Percentiles rank a stretch among this genome's conserved stretches.
Evolutionary conservation across 1,140 invertebrate genomes (phyloP).

Genomic region (Dendrolimus punctatus): DNA sequence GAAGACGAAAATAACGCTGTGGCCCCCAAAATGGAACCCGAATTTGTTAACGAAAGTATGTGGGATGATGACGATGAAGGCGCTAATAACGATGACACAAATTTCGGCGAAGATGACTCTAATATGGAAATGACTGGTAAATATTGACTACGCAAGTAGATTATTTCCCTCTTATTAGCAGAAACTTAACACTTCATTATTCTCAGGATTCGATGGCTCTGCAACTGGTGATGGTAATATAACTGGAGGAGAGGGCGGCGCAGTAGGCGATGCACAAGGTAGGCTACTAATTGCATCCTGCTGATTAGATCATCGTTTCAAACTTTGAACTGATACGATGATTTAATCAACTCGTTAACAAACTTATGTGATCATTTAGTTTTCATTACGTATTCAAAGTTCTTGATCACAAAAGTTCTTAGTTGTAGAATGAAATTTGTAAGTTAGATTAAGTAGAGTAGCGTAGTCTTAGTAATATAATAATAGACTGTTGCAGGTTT

Average conservation of each 20-base stretch:
- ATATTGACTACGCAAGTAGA: conserved; percentile 8
- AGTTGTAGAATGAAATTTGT: conserved; percentile 64
- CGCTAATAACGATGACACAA: conserved; percentile 70
- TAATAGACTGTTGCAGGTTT: conserved; percentile 10
- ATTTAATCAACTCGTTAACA: conserved; percentile 12
- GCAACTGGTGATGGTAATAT: conserved; percentile 67
- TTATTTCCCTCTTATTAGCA: neutral
- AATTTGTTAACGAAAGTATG: conserved; percentile 70
- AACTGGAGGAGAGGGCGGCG: conserved; percentile 66
- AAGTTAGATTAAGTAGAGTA: conserved; percentile 47
- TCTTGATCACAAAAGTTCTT: conserved; percentile 24
- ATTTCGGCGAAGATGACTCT: conserved; percentile 71
- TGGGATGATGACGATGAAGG: conserved; percentile 72
- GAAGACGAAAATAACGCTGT: conserved; percentile 70
- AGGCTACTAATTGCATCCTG: conserved; percentile 51
- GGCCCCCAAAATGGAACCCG: conserved; percentile 72
- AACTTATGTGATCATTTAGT: conserved; percentile 23
- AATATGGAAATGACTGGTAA: conserved; percentile 73
- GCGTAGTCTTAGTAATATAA: conserved; percentile 8
- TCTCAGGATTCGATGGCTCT: conserved; percentile 67
- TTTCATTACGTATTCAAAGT: conserved; percentile 4
- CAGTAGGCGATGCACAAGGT: conserved; percentile 72
- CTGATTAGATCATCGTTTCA: conserved; percentile 15
- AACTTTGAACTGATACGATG: conserved; percentile 10
- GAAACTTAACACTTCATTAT: conserved; percentile 8